Base-by-base conservation (phyloP, 2,888 invertebrate species). In the Pterobdella sp. region DNA sequence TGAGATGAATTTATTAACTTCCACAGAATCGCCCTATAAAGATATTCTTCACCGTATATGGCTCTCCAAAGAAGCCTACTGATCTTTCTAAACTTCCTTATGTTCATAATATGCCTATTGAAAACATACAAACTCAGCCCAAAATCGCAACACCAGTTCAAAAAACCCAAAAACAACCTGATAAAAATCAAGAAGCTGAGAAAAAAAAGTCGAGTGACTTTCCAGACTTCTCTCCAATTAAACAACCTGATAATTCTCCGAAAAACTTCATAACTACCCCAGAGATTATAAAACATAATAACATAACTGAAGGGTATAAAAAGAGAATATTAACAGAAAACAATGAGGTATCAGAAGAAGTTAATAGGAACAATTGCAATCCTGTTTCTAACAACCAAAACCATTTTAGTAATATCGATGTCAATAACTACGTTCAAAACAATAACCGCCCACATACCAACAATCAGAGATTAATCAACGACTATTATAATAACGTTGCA, bases 11-110 rank as follows among this genome's bases (percentile, higher is more conserved):
- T 49, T 49, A 10, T 63, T 63, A 7, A 7, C 63, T 7, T 18
- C 63, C 63, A 7, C 7, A 63, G 63, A n/a, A 7, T n/a, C 65
- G 65, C 4, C 65, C 65, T 31, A 18, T 65, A 65, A 65, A 65
- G 7, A 4, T 65, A 2, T 65, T 34, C 65, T 65, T 10, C 65
- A 65, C 65, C n/a, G 35, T 65, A 3, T 22, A 14, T 22, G 60
- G 60, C 3, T n/a, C 14, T 10, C 32, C 65, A 65, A n/a, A 26
- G 10, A 10, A 63, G 7, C 14, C n/a, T 10, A 63, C n/a, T 18
- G 18, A 42, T 18, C 7, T 42, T 42, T 7, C 42, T 18, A 42
- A 14, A 18, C 18, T 42, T 42, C 42, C 42, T 18, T 42, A 42
- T n/a, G n/a, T n/a, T n/a, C n/a, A n/a, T n/a, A n/a, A n/a, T n/a